Conservation (phyloP, 2,888 invertebrate species). For the Drosophila mercatorum region DNA sequence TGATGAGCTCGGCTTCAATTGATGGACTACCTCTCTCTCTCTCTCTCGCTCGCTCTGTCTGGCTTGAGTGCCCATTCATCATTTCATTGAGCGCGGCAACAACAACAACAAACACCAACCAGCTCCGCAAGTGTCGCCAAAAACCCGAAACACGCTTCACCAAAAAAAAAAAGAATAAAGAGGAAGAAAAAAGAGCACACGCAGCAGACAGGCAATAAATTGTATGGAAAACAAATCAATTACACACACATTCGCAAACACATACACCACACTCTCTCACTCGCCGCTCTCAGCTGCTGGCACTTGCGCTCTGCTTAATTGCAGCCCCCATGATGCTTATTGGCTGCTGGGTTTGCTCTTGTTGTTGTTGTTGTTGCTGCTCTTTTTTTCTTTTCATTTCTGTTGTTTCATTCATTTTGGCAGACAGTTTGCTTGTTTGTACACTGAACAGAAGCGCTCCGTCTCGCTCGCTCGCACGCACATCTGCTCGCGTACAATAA, state of each 20-base stretch:
- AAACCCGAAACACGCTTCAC: conserved; percentile 35
- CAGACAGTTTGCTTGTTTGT: conserved; percentile 54
- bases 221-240: conserved; percentile 79
- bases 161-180: conserved; percentile 21
- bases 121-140: conserved; percentile 43
- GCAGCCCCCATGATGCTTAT: conserved; percentile 44
- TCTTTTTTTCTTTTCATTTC: conserved; percentile 12
- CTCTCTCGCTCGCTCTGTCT: conserved; percentile 12
- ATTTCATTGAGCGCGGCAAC: conserved; percentile 48
- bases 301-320: conserved; percentile 42
- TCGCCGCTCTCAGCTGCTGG: conserved; percentile 21
- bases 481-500: conserved; percentile 58
- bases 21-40: conserved; percentile 1
- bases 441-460: conserved; percentile 29
- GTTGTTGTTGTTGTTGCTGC: conserved; percentile 30
- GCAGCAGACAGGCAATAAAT: conserved; percentile 54
- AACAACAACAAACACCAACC: conserved; percentile 20
- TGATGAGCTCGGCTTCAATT: conserved; percentile 24
- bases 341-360: conserved; percentile 44
- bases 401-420: conserved; percentile 69
- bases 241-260: conserved; percentile 44
- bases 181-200: conserved; percentile 20
- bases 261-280: not conserved
- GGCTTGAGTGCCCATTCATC: conserved; percentile 29
- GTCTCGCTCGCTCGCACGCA: conserved; percentile 10